Percentiles rank a stretch among this genome's conserved stretches.
These are phyloP conservation scores for Xylota segnis DNA, from an alignment of 2,888 invertebrate genomes.

Conservation along the genomic window DNA sequence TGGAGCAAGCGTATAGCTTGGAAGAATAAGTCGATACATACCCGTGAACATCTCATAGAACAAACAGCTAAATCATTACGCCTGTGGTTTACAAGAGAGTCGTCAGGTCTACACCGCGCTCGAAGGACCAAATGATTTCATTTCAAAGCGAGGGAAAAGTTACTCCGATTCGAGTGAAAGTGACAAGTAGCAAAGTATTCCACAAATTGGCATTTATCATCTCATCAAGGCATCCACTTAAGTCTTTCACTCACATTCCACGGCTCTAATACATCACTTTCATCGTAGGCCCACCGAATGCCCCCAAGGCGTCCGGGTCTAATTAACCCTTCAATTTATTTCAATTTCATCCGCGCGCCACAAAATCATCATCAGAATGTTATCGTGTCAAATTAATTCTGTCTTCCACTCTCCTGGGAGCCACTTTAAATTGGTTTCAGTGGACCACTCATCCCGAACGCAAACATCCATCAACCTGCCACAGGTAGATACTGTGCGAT, in stretches of 20 bases:
- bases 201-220: constrained; percentile 46
- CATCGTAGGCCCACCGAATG: constrained; percentile 44
- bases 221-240: constrained; percentile 36
- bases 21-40: too few relatives aligned
- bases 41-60: too few relatives aligned
- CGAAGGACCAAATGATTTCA: too few relatives aligned
- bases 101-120: too few relatives aligned
- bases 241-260: constrained; percentile 46
- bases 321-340: constrained; percentile 77
- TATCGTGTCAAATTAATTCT: constrained; percentile 77
- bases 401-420: constrained; percentile 74
- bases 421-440: constrained; percentile 71
- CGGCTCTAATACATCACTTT: constrained; percentile 63
- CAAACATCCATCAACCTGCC: constrained; percentile 75
- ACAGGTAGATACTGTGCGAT: constrained; percentile 55
- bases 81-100: too few relatives aligned
- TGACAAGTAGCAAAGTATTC: constrained; percentile 28
- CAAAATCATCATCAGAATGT: constrained; percentile 73
- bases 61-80: too few relatives aligned
- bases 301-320: constrained; percentile 52
- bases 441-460: constrained; percentile 65
- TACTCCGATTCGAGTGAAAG: constrained; percentile 11
- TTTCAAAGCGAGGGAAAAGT: too few relatives aligned
- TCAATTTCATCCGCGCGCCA: constrained; percentile 71
- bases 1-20: too few relatives aligned